Base-by-base conservation (phyloP, 2,113 vertebrate genomes). In the Conger conger region DNA sequence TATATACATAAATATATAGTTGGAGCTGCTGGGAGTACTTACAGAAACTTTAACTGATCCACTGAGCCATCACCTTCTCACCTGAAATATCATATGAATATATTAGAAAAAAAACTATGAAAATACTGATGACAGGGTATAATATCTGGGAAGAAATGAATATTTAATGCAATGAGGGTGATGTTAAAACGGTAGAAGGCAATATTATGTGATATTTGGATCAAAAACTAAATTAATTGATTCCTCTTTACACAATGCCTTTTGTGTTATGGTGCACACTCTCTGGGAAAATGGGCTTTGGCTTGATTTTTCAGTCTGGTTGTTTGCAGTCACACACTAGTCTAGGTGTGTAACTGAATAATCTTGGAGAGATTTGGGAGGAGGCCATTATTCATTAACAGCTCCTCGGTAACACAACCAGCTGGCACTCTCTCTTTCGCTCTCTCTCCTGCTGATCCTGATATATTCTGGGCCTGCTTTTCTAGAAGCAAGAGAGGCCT, bases 311-410 rank as follows among this genome's bases (percentile, higher is more conserved):
- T 68, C 37, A 50, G 38, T 23, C 35, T 79, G 23, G 27, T 40
- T 80, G 76, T 35, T 60, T 18, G 13, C 36, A 37, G 2, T 79
- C 38, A 38, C 77, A 79, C 50, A 63, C 20, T 63, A 27, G 45
- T 27, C 50, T 54, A 17, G 77, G 20, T 15, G 50, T 54, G 11
- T 79, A 0, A 27, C 33, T n/a, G 23, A 45, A 57, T 7, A 33
- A n/a, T 54, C 36, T 85, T 54, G 80, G n/a, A 36, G 63, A 78
- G 87, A 87, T 85, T 85, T 82, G 80, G 79, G 83, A 85, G 83
- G 23, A 68, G 53, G 82, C 86, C 86, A 88, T 87, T 84, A 40
- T 83, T 89, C 84, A 89, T 86, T 87, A 88, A 85, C 85, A 86
- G 54, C 77, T 68, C 37, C 54, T 80, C 50, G 80, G 36, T 53